A percentile compares a stretch with the other conserved stretches of the same genome.
Evolutionary conservation across 2,797 vertebrate species (phyloP).

Genomic region (Myripristis jacobus): DNA sequence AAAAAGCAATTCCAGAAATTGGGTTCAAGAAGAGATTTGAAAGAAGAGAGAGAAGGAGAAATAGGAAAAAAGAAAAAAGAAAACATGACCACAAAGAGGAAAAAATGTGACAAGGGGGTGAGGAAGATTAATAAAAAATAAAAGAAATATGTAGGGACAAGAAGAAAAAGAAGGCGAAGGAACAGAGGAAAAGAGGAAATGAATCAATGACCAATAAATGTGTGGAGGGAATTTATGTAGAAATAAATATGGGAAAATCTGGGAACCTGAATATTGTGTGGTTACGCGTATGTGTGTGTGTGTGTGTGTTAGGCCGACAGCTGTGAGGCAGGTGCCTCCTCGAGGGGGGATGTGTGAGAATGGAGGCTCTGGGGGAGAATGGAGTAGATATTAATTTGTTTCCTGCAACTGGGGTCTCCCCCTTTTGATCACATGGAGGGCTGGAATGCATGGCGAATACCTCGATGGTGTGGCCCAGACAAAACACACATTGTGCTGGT

Average conservation of each 20-base stretch:
- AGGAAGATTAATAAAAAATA: background rate
- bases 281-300: slow-evolving; percentile 19
- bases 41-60: background rate
- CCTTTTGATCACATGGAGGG: slow-evolving; percentile 75
- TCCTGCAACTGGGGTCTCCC: slow-evolving; percentile 60
- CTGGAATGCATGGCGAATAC: slow-evolving; percentile 83
- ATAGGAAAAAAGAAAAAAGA: background rate
- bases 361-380: slow-evolving; percentile 49
- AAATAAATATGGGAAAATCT: slow-evolving; percentile 15
- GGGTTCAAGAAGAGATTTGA: background rate
- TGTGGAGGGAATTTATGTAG: slow-evolving; percentile 3
- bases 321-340: slow-evolving; percentile 79
- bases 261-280: background rate
- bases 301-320: slow-evolving; percentile 56
- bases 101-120: too few species aligned
- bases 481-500: slow-evolving; percentile 84
- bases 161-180: background rate
- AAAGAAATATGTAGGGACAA: background rate
- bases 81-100: too few species aligned
- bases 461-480: slow-evolving; percentile 78
- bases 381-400: slow-evolving; percentile 82
- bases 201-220: slow-evolving; percentile 1
- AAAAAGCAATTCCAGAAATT: too few species aligned
- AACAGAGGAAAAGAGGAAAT: background rate
- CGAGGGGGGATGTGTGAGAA: slow-evolving; percentile 24